A percentile compares a stretch with the other conserved stretches of the same genome.
Conservation (phyloP, 2,888 invertebrate species). For the Parascotia fuliginaria region DNA sequence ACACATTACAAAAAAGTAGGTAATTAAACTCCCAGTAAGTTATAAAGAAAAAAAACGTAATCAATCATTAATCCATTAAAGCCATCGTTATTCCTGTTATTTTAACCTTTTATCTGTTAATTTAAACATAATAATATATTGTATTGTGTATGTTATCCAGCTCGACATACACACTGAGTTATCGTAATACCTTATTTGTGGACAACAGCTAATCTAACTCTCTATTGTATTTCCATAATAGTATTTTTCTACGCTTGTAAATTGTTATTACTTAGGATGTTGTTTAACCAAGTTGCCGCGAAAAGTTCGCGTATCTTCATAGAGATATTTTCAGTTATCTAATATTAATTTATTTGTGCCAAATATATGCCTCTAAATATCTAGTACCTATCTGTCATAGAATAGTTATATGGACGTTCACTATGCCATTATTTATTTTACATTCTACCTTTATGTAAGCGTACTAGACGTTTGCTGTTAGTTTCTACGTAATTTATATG, state of each 20-base stretch:
- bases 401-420: slow-evolving; percentile 12
- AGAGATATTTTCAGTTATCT: slow-evolving; percentile 17
- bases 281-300: slow-evolving; percentile 26
- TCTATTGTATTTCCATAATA: slow-evolving; percentile 43
- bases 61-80: too few relatives aligned
- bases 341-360: slow-evolving; percentile 37
- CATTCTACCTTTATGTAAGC: slow-evolving; percentile 30
- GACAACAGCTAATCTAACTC: slow-evolving; percentile 33
- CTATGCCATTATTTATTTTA: slow-evolving; percentile 35
- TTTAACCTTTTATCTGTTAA: too few relatives aligned
- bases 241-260: slow-evolving; percentile 67
- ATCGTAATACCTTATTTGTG: slow-evolving; percentile 49
- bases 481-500: slow-evolving; percentile 55
- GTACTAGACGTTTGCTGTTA: slow-evolving; percentile 48
- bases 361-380: slow-evolving; percentile 28
- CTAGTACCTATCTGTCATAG: slow-evolving; percentile 25
- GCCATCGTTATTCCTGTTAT: too few relatives aligned
- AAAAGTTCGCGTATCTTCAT: slow-evolving; percentile 27
- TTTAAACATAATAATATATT: too few relatives aligned
- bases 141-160: slow-evolving; percentile 58
- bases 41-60: too few relatives aligned
- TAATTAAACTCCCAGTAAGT: too few relatives aligned
- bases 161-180: slow-evolving; percentile 54
- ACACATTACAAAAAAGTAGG: too few relatives aligned
- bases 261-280: slow-evolving; percentile 48